Evolutionary conservation across 2,888 invertebrate genomes (phyloP), one percentile per base, ranked within the genome.

Genomic region (Asteroscopus sphinx): DNA sequence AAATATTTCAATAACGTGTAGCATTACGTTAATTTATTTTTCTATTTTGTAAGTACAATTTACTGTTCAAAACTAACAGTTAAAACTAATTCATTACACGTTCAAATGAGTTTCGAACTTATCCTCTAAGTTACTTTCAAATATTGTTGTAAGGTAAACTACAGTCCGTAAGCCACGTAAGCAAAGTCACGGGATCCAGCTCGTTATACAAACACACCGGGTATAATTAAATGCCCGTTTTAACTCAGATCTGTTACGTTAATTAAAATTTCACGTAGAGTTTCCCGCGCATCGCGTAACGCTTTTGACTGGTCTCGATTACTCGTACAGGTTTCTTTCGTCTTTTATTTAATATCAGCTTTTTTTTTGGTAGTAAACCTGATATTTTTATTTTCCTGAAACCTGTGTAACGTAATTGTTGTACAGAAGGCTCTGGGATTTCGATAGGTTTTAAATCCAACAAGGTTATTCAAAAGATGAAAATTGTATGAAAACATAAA

Each of bases 211-310:
- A 69, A 57, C 51, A 68, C 37, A 47, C 46, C 12, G 12, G 39
- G 44, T 60, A 59, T 68, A 72, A 77, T 72, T 68, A 63, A 73
- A 76, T 75, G 64, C 64, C 62, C 45, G 49, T 66, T 70, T 61
- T 57, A 59, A 70, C 57, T 63, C 56, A 69, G 73, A 80, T 79
- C 77, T 68, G 73, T 75, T 62, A 56, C 75, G 68, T 81, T 81
- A 79, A 82, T 85, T 81, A 82, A 84, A 82, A 78, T 71, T 77
- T 60, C 67, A 61, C 62, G 60, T 64, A 33, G 61, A 61, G 58
- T 52, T 70, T 57, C 26, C 21, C 47, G 39, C 52, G 41, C 7
- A 62, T 35, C 40, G n/a, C 32, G 48, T 47, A 33, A 44, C 36
- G 48, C 17, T 53, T 66, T 63, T 54, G 63, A 62, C 46, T 63